Evolutionary conservation across 2,797 vertebrate species (phyloP), one percentile per base, ranked within the genome.

Genomic region (Yasuhikotakia modesta): DNA sequence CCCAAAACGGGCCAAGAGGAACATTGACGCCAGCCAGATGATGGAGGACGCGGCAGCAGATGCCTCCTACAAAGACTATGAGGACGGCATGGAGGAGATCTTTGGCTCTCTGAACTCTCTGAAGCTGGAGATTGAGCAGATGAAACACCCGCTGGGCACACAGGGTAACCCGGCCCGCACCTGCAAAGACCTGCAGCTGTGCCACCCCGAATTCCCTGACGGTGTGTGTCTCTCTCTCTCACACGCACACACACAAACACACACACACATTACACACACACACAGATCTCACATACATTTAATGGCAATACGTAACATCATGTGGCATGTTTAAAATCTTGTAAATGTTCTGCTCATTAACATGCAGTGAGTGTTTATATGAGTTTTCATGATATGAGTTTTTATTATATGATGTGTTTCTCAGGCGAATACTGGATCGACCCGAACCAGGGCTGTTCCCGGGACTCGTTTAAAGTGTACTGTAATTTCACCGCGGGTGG

Each of bases 61-160:
- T 6, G 88, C 90, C 78, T 96, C 90, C 88, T 99, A 99, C 86
- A 91, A 94, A 89, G 96, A 99, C 90, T 99, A 99, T 0, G 95
- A 96, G 0, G 97, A 99, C 0, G 98, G 97, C 91, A 99, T 99
- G 98, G 97, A 99, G 90, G 98, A 99, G 85, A 96, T 99, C 80
- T 99, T 99, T 0, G 97, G 97, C 76, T 99, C 98, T 0, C 93
- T 99, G 72, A 98, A 98, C 86, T 99, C 98, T 0, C 89, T 99
- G 4, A 99, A 99, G 86, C 92, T 96, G 90, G 98, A 99, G 94
- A 97, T 99, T 0, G 98, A 99, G 88, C 97, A 99, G 91, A 98
- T 99, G 97, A 99, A 98, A 81, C 96, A 99, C 85, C 98, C 98
- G 0, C 86, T 98, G 91, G 98, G 97, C 87, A 98, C 97, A 0